These are phyloP conservation scores for Macrophya alboannulata DNA, from an alignment of 2,888 invertebrate species.

Conservation along the genomic window DNA sequence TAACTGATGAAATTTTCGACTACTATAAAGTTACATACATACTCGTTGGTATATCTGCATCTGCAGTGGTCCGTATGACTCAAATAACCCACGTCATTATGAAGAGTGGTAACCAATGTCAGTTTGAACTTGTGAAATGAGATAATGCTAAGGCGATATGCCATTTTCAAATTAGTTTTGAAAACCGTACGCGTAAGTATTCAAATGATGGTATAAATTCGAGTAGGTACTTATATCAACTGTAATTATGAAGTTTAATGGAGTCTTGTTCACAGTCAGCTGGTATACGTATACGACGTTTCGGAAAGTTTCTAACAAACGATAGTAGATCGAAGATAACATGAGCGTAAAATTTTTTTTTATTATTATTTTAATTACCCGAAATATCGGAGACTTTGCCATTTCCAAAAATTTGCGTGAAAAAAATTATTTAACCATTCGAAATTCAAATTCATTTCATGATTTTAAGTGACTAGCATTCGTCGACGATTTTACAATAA, in stretches of 20 bases:
- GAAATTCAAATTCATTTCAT: too few species aligned
- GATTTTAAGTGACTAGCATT: too few species aligned
- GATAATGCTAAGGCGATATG: background rate
- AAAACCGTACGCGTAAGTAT: background rate
- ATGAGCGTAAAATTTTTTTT: too few species aligned
- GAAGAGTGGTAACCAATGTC: background rate
- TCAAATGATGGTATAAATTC: background rate
- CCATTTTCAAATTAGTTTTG: constrained; percentile 37
- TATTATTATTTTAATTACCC: too few species aligned
- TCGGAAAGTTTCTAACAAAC: too few species aligned
- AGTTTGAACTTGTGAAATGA: background rate
- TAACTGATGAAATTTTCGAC: background rate
- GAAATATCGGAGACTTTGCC: too few species aligned
- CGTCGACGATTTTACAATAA: too few species aligned
- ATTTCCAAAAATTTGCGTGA: too few species aligned
- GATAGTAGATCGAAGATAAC: too few species aligned
- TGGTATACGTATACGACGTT: background rate
- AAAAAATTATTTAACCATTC: too few species aligned
- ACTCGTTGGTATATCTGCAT: background rate
- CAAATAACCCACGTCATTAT: background rate
- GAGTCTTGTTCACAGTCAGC: background rate
- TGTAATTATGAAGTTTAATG: background rate
- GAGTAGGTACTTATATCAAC: background rate
- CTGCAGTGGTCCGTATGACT: constrained; percentile 24
- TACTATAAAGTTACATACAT: background rate